Percentiles rank a stretch among this genome's conserved stretches.
Evolutionary conservation across 2,113 vertebrate species (phyloP).

Genomic region (Rhinoptilus africanus): DNA sequence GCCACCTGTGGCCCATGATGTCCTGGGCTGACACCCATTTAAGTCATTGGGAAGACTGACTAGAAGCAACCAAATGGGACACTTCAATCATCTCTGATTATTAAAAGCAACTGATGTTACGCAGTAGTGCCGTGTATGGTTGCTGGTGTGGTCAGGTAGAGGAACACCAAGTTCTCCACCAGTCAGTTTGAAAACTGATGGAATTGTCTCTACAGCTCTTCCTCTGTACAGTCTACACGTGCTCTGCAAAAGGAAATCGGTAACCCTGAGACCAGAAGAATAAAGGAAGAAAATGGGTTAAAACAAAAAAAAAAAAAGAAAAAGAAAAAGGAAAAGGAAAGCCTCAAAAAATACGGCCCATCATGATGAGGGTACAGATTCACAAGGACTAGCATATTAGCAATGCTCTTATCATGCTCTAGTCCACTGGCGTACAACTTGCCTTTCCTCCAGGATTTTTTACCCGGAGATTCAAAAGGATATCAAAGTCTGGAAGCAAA

Average conservation of each 20-base stretch:
- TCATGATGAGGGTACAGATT: not conserved
- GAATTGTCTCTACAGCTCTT: not conserved
- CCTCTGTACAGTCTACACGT: not conserved
- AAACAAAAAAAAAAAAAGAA: not conserved
- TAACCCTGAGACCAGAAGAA: not conserved
- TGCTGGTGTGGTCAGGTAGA: not conserved
- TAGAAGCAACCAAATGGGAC: not conserved
- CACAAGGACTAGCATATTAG: not conserved
- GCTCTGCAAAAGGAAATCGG: rapidly evolving
- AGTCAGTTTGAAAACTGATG: not conserved
- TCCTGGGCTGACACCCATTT: not conserved
- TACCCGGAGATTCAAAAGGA: not conserved
- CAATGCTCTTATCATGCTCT: not conserved
- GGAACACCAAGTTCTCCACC: not conserved
- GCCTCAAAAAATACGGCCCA: rapidly evolving
- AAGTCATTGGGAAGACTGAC: not conserved
- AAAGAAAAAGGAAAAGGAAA: not conserved
- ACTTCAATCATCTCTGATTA: not conserved
- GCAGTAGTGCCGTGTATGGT: too few species aligned
- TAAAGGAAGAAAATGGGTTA: not conserved
- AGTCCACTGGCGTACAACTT: not conserved
- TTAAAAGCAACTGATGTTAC: not conserved
- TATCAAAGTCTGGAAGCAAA: not conserved
- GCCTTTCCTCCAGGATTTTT: not conserved
- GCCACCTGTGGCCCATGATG: not conserved